Percentiles rank a stretch among this genome's conserved stretches.
Conservation (phyloP, 2,113 vertebrate species). For the Pungitius pungitius region DNA sequence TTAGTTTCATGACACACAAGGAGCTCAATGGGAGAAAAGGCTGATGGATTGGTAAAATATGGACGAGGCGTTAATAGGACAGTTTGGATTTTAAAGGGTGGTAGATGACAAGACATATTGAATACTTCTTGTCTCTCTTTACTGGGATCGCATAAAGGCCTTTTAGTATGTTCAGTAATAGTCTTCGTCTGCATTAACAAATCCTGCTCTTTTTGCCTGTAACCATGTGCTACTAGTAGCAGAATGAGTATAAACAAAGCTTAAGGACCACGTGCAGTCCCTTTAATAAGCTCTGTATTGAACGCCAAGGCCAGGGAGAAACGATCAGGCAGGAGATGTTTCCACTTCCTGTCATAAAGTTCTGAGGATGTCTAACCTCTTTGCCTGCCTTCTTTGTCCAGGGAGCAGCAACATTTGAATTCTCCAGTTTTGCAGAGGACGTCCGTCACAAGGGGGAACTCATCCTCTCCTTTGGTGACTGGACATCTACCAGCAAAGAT, state of each 20-base stretch:
- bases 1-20: neutral
- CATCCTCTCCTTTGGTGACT: constrained; percentile 82
- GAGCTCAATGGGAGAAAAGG: neutral
- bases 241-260: neutral
- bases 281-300: too few relatives aligned
- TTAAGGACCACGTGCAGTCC: neutral
- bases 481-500: constrained; percentile 83
- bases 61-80: neutral
- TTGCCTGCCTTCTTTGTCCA: constrained; percentile 54
- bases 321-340: too few relatives aligned
- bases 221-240: too few relatives aligned
- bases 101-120: neutral
- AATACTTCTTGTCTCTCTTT: too few relatives aligned
- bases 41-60: neutral
- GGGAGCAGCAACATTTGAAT: constrained; percentile 95
- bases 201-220: too few relatives aligned
- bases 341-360: too few relatives aligned
- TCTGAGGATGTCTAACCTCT: constrained; percentile 16
- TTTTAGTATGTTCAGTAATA: too few relatives aligned
- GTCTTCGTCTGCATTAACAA: too few relatives aligned
- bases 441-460: constrained; percentile 71
- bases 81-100: neutral
- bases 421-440: constrained; percentile 82
- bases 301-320: too few relatives aligned
- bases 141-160: too few relatives aligned